Conservation (phyloP, 2,888 invertebrate genomes). For the Diarsia rubi region DNA sequence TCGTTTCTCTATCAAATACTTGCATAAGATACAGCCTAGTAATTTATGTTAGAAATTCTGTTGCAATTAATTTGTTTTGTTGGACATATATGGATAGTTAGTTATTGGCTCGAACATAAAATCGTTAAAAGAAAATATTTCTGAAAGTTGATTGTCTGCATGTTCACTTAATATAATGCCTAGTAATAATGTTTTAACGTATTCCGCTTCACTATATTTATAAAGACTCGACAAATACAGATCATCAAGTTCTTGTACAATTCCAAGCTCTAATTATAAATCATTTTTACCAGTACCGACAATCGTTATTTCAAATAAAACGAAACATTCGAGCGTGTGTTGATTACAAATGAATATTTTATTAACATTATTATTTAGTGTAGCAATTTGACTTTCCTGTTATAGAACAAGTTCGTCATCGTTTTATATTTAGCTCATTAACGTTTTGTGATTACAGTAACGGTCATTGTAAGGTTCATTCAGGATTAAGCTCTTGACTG, state of each 20-base stretch:
- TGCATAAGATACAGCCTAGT: slow-evolving; percentile 15
- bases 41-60: slow-evolving; percentile 25
- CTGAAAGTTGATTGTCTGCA: background rate
- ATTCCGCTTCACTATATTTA: slow-evolving; percentile 8
- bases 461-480: slow-evolving; percentile 36
- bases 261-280: slow-evolving; percentile 25
- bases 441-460: slow-evolving; percentile 38
- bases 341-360: slow-evolving; percentile 38
- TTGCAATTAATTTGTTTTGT: slow-evolving; percentile 19
- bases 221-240: background rate
- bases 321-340: slow-evolving; percentile 21
- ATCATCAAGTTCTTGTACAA: slow-evolving; percentile 14
- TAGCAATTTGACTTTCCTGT: slow-evolving; percentile 60
- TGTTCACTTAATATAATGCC: background rate
- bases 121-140: slow-evolving; percentile 22
- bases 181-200: background rate
- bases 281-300: background rate
- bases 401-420: slow-evolving; percentile 42
- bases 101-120: slow-evolving; percentile 6
- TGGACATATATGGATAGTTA: slow-evolving; percentile 13
- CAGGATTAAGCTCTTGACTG: background rate
- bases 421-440: slow-evolving; percentile 53
- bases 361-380: slow-evolving; percentile 38
- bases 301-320: slow-evolving; percentile 37
- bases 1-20: slow-evolving; percentile 26